Evolutionary conservation across 2,888 invertebrate species (phyloP).

Genomic region (Gisinianus flammeolus): DNA sequence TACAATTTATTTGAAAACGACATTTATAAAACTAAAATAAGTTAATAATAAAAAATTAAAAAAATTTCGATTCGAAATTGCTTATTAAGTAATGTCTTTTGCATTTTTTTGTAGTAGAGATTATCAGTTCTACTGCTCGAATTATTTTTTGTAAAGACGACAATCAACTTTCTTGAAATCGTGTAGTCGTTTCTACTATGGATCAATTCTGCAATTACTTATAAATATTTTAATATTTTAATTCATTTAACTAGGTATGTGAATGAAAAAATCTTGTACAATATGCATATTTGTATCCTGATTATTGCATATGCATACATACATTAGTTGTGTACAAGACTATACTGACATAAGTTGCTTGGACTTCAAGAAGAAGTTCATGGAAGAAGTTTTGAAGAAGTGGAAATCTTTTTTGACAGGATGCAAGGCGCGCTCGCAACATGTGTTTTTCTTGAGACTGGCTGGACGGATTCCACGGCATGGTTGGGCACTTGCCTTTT

Average conservation of each 20-base stretch:
- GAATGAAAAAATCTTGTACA: no score
- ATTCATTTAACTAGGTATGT: no score
- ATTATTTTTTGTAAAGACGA: slow-evolving; percentile 68
- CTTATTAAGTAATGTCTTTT: no score
- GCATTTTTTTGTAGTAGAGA: no score
- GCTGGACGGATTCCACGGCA: background rate
- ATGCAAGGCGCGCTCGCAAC: slow-evolving; percentile 16
- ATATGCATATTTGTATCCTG: background rate
- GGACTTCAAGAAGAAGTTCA: background rate
- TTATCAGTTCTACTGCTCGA: slow-evolving; percentile 69
- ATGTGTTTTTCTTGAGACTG: slow-evolving; percentile 2
- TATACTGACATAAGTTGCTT: background rate
- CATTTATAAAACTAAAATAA: no score
- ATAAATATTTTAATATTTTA: no score
- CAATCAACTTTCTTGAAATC: slow-evolving; percentile 73
- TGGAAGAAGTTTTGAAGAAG: background rate
- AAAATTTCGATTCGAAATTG: background rate
- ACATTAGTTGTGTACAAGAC: background rate
- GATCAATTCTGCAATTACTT: slow-evolving; percentile 68
- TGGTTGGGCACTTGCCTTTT: background rate
- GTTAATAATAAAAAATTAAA: background rate
- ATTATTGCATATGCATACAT: background rate
- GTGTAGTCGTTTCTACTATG: slow-evolving; percentile 74
- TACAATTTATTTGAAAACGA: no score
- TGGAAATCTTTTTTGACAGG: slow-evolving; percentile 14